A percentile compares a stretch with the other conserved stretches of the same genome.
Conservation (phyloP, 2,888 invertebrate species). For the Auanema freiburgensis region DNA sequence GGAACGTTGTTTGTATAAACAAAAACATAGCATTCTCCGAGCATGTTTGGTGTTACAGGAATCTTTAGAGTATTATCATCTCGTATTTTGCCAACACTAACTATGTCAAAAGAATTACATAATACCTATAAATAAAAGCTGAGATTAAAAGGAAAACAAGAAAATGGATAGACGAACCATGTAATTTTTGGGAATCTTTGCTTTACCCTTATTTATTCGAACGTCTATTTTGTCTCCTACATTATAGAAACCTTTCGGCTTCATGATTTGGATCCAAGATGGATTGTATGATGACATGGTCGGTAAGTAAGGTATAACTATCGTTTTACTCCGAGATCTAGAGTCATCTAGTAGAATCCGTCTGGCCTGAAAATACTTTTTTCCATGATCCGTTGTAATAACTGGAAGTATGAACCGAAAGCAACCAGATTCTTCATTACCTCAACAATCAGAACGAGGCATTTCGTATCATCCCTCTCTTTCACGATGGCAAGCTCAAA, state of each 20-base stretch:
- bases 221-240: conserved; percentile 23
- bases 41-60: conserved; percentile 19
- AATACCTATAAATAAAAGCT: conserved; percentile 24
- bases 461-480: no score
- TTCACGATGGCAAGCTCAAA: no score
- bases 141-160: neutral
- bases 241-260: conserved; percentile 19
- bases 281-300: conserved; percentile 4
- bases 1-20: conserved; percentile 23
- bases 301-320: conserved; percentile 15
- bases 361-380: no score
- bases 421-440: no score
- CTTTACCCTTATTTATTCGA: conserved; percentile 4
- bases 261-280: conserved; percentile 15
- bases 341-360: no score
- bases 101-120: conserved; percentile 26
- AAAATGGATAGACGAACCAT: conserved; percentile 19
- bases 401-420: no score
- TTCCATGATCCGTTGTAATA: no score
- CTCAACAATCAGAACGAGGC: no score
- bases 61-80: conserved; percentile 20
- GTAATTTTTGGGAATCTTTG: conserved; percentile 15
- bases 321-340: conserved; percentile 8
- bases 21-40: conserved; percentile 32
- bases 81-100: conserved; percentile 17